phyloP scores from a whole-genome alignment of 2,797 vertebrate genomes.

The Acrocephalus scirpaceus region DNA sequence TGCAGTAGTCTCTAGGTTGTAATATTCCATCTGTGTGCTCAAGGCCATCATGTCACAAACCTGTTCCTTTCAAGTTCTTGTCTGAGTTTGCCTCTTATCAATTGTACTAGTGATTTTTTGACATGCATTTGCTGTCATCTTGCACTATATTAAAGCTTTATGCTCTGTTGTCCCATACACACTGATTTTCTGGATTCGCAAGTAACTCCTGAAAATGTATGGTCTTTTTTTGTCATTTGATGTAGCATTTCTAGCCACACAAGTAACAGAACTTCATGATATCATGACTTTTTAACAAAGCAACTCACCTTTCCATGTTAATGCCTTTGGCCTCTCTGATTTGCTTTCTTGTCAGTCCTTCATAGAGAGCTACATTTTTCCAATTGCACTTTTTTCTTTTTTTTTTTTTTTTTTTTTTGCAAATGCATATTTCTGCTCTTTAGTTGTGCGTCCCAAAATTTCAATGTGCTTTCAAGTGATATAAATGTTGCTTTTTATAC shows the following conservation, averaged over 20 bases:
- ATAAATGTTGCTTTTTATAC: neutral
- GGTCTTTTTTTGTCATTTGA: neutral
- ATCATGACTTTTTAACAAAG: neutral
- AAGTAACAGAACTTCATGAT: neutral
- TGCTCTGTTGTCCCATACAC: neutral
- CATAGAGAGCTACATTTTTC: neutral
- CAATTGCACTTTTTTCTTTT: neutral
- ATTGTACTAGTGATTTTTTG: neutral
- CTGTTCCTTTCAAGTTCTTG: neutral
- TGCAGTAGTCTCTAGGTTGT: neutral
- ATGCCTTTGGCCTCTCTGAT: neutral
- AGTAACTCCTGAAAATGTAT: neutral
- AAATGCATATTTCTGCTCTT: neutral
- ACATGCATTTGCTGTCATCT: neutral
- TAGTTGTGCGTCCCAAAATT: neutral
- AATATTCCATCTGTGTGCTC: neutral
- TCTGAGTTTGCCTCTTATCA: neutral
- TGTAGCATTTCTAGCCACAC: neutral
- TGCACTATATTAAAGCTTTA: neutral
- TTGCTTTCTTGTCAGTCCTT: neutral
- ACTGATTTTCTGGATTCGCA: neutral
- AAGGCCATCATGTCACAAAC: neutral
- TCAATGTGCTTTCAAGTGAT: neutral
- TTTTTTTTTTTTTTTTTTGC: too few relatives aligned
- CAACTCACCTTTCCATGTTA: neutral